Base-by-base conservation (phyloP, 2,797 vertebrate genomes). In the Glossophaga mutica region DNA sequence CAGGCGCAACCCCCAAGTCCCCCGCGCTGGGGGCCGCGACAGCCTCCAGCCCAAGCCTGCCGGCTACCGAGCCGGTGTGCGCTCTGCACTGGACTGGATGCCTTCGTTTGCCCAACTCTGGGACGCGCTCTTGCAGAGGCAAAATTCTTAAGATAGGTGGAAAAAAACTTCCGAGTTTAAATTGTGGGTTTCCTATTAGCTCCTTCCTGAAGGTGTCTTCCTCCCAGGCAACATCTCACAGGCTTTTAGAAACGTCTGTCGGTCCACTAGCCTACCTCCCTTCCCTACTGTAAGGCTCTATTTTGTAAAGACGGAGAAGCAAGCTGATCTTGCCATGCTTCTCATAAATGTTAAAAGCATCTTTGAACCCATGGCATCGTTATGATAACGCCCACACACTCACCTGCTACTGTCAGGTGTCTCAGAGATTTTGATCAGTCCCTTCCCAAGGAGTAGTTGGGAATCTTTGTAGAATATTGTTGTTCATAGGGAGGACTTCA, bases 131-230 rank as follows among this genome's bases (percentile, higher is more conserved):
- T 73, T 32, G 10, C 83, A 32, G 89, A 86, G 57, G 87, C 70
- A 8, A 78, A 46, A 65, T 70, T 91, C 78, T 57, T 71, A 79
- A 84, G 70, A 87, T 7, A 18, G 70, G 57, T 3, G n/a, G 52
- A 11, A 74, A 78, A 91, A 84, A 16, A 12, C 71, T 81, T 82
- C 44, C 0, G 3, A 32, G 52, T 74, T 67, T 77, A 92, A 68
- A 82, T 26, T 78, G 71, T 79, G 85, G 55, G 37, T 65, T 90
- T 90, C 81, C 85, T 77, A 77, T 73, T 9, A 86, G 67, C 39
- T 71, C 37, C 29, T 96, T 93, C 19, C 42, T 4, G 48, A 93
- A 29, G 65, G 18, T 71, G 39, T 67, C 68, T 73, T 77, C 9
- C 29, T 19, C 12, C 34, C 52, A 15, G 52, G 74, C 70, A 52